Evolutionary conservation across 2,113 vertebrate species (phyloP), one percentile per base, ranked within the genome.

Genomic region (Epinephelus fuscoguttatus): DNA sequence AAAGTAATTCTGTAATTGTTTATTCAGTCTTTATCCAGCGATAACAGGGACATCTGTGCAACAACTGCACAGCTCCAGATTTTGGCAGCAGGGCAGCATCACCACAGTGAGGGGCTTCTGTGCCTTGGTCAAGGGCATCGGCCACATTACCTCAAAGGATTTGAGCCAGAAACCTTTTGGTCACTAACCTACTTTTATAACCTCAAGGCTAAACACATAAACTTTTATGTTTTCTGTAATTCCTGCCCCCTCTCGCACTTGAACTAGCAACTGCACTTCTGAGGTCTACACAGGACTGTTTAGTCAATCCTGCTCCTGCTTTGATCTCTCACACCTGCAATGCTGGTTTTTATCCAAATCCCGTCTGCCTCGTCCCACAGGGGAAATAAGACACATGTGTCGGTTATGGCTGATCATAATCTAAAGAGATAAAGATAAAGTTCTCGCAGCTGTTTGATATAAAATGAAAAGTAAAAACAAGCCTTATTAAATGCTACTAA

Each of bases 61-160:
- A 23, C 61, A 27, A 42, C 25, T 9, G 1, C n/a, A 56, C 37
- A 49, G 30, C 6, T 57, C 14, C 47, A 66, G 63, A 4, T 81
- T 78, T 25, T 85, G 84, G 86, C 57, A 79, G 79, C 70, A 42
- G 69, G 33, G 6, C 57, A 79, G 55, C 33, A 52, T 37, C 78
- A 19, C 30, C 55, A 59, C 81, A 81, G 69, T 61, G 63, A 64
- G 63, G 68, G 64, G 49, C 80, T 71, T 45, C 40, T 19, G 55
- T 67, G 7, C 55, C 11, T 66, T 17, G 71, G 71, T 80, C 85
- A 86, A 89, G 86, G 81, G 77, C 79, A 84, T 69, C 69, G 19
- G 61, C 13, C 66, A 77, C 60, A 67, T 67, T 40, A 78, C 66
- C 78, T 89, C 80, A 1, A 70, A 30, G 75, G 81, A 74, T 68